Evolutionary conservation across 2,113 vertebrate species (phyloP).

Genomic region (Oreocharis arfaki): DNA sequence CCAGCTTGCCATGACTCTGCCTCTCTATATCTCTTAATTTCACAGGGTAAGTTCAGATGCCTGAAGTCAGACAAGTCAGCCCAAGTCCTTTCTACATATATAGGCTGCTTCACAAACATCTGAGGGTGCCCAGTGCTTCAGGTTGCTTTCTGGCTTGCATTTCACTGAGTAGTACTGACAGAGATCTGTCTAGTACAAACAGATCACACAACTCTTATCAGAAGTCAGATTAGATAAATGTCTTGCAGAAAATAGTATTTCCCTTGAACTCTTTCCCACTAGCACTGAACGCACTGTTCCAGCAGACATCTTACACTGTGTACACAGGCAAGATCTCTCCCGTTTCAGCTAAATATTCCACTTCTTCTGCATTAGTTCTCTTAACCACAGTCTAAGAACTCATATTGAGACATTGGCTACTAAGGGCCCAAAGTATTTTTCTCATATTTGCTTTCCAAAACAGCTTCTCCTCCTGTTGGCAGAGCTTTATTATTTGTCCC

Average conservation of each 20-base stretch:
- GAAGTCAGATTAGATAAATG: constrained; percentile 26
- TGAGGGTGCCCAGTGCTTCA: background rate
- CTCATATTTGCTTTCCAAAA: background rate
- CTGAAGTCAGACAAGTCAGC: background rate
- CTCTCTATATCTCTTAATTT: background rate
- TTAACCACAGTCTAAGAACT: background rate
- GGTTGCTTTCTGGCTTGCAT: background rate
- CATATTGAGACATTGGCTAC: background rate
- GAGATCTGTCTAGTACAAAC: background rate
- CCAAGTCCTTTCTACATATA: background rate
- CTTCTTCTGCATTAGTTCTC: background rate
- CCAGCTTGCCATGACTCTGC: background rate
- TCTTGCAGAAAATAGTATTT: background rate
- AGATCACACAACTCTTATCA: constrained; percentile 18
- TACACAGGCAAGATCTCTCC: background rate
- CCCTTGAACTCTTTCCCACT: background rate
- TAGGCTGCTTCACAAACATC: background rate
- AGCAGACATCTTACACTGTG: background rate
- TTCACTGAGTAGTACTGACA: background rate
- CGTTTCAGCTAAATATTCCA: background rate
- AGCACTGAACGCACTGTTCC: background rate
- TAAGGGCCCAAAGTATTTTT: background rate
- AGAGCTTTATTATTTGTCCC: background rate
- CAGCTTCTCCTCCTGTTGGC: background rate
- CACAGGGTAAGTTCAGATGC: background rate